phyloP scores from a whole-genome alignment of 2,797 vertebrate genomes.

The Cynodonichthys magdalenae region DNA sequence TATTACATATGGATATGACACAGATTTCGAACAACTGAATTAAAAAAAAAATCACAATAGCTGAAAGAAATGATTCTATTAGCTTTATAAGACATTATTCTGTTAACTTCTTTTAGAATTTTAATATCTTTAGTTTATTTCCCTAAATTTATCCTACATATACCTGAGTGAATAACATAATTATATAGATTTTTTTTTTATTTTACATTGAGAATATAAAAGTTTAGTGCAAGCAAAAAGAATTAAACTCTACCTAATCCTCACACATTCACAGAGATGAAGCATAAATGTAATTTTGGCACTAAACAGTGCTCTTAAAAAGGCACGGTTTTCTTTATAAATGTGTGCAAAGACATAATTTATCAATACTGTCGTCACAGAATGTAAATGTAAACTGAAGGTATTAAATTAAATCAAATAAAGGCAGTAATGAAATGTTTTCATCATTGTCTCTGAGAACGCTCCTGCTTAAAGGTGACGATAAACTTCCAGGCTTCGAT shows the following conservation, averaged over 20 bases:
- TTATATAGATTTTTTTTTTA: slow-evolving; percentile 2
- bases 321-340: slow-evolving; percentile 35
- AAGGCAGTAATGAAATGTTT: background rate
- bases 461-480: slow-evolving; percentile 78
- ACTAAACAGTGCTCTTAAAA: slow-evolving; percentile 19
- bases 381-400: slow-evolving; percentile 52
- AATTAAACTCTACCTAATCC: slow-evolving; percentile 9
- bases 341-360: slow-evolving; percentile 7
- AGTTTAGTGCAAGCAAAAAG: slow-evolving; percentile 35
- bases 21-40: background rate
- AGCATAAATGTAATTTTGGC: slow-evolving; percentile 23
- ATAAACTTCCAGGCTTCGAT: slow-evolving; percentile 87
- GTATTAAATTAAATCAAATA: background rate
- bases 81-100: background rate
- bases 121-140: background rate
- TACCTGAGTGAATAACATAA: slow-evolving; percentile 48
- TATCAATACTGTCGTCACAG: slow-evolving; percentile 10
- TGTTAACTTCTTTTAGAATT: background rate
- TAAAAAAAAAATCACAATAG: background rate
- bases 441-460: slow-evolving; percentile 57
- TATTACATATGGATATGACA: background rate
- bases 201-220: slow-evolving; percentile 42
- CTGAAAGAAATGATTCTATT: background rate
- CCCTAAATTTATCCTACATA: background rate
- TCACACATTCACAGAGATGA: slow-evolving; percentile 7